These are phyloP conservation scores for Percopsis transmontana DNA, from an alignment of 2,113 vertebrate genomes.

Conservation along the genomic window DNA sequence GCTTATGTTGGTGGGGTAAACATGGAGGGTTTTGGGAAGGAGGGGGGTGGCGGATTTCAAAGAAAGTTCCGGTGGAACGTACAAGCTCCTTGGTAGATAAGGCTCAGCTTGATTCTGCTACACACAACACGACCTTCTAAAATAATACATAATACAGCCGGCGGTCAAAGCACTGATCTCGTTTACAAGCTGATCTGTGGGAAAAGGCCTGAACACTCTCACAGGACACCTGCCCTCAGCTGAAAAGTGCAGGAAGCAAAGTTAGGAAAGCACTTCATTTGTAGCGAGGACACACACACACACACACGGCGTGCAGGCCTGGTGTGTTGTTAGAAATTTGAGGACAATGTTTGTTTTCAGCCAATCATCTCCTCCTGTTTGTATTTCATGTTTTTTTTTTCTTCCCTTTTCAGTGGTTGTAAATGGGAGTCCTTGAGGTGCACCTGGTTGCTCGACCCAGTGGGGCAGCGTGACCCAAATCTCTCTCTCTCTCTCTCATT, in stretches of 20 bases:
- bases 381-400: conserved; percentile 14
- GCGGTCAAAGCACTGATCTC: conserved; percentile 46
- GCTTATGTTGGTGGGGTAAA: too few species aligned
- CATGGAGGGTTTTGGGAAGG: not conserved
- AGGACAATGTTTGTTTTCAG: conserved; percentile 7
- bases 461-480: conserved; percentile 27
- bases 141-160: conserved; percentile 25
- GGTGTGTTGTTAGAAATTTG: not conserved
- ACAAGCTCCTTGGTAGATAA: conserved; percentile 42
- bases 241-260: conserved; percentile 11
- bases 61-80: conserved; percentile 24
- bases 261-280: not conserved
- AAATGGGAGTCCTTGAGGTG: conserved; percentile 52
- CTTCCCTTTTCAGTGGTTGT: too few species aligned
- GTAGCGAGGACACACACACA: conserved; percentile 6
- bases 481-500: not conserved
- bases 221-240: conserved; percentile 13
- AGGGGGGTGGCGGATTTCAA: conserved; percentile 19
- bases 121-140: conserved; percentile 6
- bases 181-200: conserved; percentile 58
- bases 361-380: conserved; percentile 10
- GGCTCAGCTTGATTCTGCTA: conserved; percentile 32
- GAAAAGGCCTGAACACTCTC: conserved; percentile 19
- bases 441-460: conserved; percentile 40
- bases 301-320: not conserved